Conservation (phyloP, 1,140 invertebrate genomes). For the Pachyrhynchus sulphureomaculatus region DNA sequence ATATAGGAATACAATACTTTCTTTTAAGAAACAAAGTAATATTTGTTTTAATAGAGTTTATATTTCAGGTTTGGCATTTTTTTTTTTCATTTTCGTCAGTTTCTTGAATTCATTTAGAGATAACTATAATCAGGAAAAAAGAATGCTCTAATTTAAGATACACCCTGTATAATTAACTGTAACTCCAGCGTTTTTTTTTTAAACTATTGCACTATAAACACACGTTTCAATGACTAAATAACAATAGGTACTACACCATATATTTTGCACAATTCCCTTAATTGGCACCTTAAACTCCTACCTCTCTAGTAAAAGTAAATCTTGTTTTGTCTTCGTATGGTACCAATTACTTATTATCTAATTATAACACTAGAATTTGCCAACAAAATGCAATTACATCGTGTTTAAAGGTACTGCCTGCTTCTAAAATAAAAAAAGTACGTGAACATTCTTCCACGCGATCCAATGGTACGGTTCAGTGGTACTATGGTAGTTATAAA, state of each 20-base stretch:
- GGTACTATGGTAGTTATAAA: background rate
- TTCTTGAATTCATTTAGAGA: too few species aligned
- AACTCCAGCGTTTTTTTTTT: too few species aligned
- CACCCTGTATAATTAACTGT: too few species aligned
- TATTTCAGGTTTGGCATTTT: too few species aligned
- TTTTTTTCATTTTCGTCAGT: too few species aligned
- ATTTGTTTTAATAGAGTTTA: too few species aligned
- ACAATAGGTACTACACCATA: slow-evolving; percentile 19
- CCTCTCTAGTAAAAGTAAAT: slow-evolving; percentile 28
- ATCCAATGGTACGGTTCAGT: slow-evolving; percentile 8
- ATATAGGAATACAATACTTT: too few species aligned
- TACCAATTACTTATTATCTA: slow-evolving; percentile 33
- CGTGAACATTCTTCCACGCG: slow-evolving; percentile 26
- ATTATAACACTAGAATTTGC: slow-evolving; percentile 32
- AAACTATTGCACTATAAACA: too few species aligned
- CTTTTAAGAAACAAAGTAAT: too few species aligned
- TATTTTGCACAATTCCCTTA: slow-evolving; percentile 20
- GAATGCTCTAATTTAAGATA: too few species aligned
- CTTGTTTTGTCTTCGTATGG: slow-evolving; percentile 26
- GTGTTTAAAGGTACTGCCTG: slow-evolving; percentile 25
- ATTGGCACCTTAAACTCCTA: slow-evolving; percentile 28
- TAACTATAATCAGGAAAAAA: too few species aligned
- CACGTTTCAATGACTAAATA: too few species aligned
- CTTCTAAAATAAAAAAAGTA: slow-evolving; percentile 22
- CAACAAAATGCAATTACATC: slow-evolving; percentile 25